Conservation (phyloP, 2,797 vertebrate species). For the Agapornis canus region DNA sequence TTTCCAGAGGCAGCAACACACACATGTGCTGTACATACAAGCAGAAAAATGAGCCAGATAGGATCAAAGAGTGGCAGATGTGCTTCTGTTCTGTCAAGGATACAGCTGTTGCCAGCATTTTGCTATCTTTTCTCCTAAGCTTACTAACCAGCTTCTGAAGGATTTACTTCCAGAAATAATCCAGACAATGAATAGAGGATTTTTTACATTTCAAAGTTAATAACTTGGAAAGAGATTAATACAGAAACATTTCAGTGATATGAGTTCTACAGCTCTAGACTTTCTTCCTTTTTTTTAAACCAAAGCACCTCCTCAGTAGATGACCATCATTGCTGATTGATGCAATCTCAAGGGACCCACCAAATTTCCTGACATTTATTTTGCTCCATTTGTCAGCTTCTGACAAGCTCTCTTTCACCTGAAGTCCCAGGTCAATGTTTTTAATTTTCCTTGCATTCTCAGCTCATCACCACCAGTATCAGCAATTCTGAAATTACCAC, state of each 20-base stretch:
- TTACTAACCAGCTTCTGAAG: slow-evolving; percentile 1
- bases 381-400: neutral
- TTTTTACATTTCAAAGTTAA: slow-evolving; percentile 53
- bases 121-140: slow-evolving; percentile 12
- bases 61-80: slow-evolving; percentile 13
- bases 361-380: neutral
- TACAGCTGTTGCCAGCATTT: slow-evolving; percentile 40
- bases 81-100: slow-evolving; percentile 6
- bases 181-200: slow-evolving; percentile 23
- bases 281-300: neutral
- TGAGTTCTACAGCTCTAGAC: neutral
- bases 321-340: neutral
- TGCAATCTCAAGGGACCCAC: neutral
- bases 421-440: neutral
- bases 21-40: fast-evolving
- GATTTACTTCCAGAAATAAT: slow-evolving; percentile 55
- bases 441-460: neutral
- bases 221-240: slow-evolving; percentile 49
- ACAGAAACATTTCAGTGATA: neutral
- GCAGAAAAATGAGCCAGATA: slow-evolving; percentile 11
- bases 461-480: neutral
- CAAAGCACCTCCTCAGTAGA: neutral
- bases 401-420: neutral
- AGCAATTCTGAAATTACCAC: neutral
- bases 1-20: neutral